Conservation (phyloP, 2,888 invertebrate species). For the Empis stercorea region DNA sequence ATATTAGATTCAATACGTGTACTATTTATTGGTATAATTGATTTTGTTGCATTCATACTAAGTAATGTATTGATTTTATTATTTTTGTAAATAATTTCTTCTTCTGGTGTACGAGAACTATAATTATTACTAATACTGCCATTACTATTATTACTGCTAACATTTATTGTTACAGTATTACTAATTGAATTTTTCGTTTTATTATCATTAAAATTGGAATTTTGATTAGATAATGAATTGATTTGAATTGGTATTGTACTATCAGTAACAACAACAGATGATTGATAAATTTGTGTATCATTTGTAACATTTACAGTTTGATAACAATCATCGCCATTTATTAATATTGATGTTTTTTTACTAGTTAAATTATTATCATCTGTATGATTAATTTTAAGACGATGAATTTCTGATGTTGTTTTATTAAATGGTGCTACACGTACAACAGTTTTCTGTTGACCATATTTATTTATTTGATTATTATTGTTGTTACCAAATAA, state of each 20-base stretch:
- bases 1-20: conserved; percentile 15
- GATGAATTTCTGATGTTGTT: conserved; percentile 36
- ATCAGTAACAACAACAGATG: conserved; percentile 58
- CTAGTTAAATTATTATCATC: conserved; percentile 36
- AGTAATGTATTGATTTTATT: conserved; percentile 31
- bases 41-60: conserved; percentile 21
- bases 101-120: conserved; percentile 13
- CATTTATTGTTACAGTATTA: conserved; percentile 49
- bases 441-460: conserved; percentile 36
- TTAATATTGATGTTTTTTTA: conserved; percentile 58
- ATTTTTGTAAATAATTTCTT: conserved; percentile 29
- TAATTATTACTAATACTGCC: too few species aligned
- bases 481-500: conserved; percentile 9
- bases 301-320: conserved; percentile 60
- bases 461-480: background rate
- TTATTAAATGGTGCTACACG: conserved; percentile 37
- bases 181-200: conserved; percentile 10
- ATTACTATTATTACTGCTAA: conserved; percentile 30
- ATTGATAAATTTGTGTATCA: conserved; percentile 56
- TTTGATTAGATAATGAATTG: conserved; percentile 4
- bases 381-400: conserved; percentile 43
- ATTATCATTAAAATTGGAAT: background rate
- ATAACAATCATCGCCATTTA: conserved; percentile 60
- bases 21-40: conserved; percentile 38
- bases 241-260: conserved; percentile 25